Evolutionary conservation across 2,797 vertebrate species (phyloP).

Genomic region (Squalus acanthias): DNA sequence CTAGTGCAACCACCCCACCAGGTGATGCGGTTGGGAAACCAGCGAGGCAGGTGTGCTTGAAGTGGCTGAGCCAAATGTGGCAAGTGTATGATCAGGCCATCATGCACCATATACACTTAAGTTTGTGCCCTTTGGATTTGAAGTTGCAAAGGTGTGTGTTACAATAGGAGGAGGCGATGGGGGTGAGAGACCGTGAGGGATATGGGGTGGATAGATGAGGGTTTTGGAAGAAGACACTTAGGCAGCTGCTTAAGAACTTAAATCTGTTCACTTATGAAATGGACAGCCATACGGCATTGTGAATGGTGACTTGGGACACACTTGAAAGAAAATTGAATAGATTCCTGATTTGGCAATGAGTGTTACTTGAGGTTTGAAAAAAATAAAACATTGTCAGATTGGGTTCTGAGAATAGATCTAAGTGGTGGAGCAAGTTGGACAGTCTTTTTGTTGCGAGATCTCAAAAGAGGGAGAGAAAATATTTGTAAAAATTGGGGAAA

Average conservation of each 20-base stretch:
- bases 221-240: not conserved
- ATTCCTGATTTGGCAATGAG: not conserved
- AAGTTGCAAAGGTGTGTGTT: not conserved
- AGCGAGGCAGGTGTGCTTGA: not conserved
- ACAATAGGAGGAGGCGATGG: not conserved
- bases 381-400: not conserved
- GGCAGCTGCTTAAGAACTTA: not conserved
- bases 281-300: not conserved
- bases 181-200: not conserved
- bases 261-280: not conserved
- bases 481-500: not conserved
- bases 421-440: too few species aligned
- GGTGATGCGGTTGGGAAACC: not conserved
- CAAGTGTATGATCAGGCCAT: not conserved
- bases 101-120: not conserved
- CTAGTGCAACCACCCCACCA: not conserved
- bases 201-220: not conserved
- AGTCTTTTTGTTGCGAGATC: not conserved
- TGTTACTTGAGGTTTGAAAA: not conserved
- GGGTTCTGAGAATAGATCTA: not conserved
- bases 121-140: not conserved
- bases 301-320: not conserved
- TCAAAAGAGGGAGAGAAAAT: not conserved
- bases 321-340: not conserved
- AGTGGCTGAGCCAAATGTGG: not conserved